These are phyloP conservation scores for Thyatira batis DNA, from an alignment of 2,888 invertebrate genomes.

Conservation along the genomic window DNA sequence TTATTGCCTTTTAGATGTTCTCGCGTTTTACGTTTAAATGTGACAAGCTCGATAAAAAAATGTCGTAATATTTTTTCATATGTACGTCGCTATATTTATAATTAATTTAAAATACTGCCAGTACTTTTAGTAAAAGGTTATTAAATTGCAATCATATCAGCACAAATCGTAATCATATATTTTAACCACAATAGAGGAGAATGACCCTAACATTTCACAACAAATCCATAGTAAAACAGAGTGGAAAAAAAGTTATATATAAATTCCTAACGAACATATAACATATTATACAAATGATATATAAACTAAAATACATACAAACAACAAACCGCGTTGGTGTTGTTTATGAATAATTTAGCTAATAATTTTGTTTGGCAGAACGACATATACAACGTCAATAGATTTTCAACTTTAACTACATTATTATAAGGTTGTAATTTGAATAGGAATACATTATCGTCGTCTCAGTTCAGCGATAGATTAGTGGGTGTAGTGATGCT, in stretches of 20 bases:
- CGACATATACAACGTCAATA: background rate
- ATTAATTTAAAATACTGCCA: no score
- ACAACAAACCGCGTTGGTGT: background rate
- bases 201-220: background rate
- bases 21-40: no score
- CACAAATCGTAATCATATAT: no score
- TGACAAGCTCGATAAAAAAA: no score
- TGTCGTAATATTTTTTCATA: no score
- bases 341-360: background rate
- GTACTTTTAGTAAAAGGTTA: no score
- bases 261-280: background rate
- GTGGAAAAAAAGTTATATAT: background rate
- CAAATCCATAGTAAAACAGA: no score
- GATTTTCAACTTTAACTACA: background rate
- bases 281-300: background rate
- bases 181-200: no score
- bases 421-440: background rate
- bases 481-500: conserved; percentile 4
- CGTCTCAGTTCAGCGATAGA: background rate
- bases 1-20: no score
- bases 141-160: no score
- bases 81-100: no score
- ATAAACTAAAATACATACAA: background rate
- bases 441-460: background rate
- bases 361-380: background rate